phyloP scores from a whole-genome alignment of 2,888 invertebrate genomes.

The Schrankia costaestrigalis region DNA sequence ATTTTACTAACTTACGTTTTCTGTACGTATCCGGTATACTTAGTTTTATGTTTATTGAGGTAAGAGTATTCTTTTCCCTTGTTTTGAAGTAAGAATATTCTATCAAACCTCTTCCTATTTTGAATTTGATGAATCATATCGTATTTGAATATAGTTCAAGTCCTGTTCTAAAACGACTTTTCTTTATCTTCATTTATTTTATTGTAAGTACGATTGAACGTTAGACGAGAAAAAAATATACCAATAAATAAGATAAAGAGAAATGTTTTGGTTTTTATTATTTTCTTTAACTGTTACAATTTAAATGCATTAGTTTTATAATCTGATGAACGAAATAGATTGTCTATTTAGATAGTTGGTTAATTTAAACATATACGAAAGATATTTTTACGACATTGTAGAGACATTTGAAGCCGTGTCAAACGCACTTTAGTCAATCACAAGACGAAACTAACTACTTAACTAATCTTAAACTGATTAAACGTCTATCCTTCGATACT shows the following conservation, averaged over 20 bases:
- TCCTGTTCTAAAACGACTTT: too few relatives aligned
- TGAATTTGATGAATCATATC: too few relatives aligned
- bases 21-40: too few relatives aligned
- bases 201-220: too few relatives aligned
- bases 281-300: conserved; percentile 26
- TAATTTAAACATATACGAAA: conserved; percentile 29
- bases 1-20: too few relatives aligned
- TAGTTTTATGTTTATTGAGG: too few relatives aligned
- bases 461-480: conserved; percentile 36
- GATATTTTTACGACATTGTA: conserved; percentile 32
- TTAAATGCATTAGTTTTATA: conserved; percentile 29
- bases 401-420: conserved; percentile 29
- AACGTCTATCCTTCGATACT: conserved; percentile 31
- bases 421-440: conserved; percentile 32
- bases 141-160: too few relatives aligned
- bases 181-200: too few relatives aligned
- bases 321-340: conserved; percentile 25
- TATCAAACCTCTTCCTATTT: too few relatives aligned
- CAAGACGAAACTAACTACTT: conserved; percentile 29
- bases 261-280: conserved; percentile 14
- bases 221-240: too few relatives aligned
- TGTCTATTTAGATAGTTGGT: conserved; percentile 28
- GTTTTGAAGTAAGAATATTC: too few relatives aligned
- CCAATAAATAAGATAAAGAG: conserved; percentile 5
- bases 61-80: too few relatives aligned